phyloP scores from a whole-genome alignment of 1,140 invertebrate genomes.

The Mya arenaria region DNA sequence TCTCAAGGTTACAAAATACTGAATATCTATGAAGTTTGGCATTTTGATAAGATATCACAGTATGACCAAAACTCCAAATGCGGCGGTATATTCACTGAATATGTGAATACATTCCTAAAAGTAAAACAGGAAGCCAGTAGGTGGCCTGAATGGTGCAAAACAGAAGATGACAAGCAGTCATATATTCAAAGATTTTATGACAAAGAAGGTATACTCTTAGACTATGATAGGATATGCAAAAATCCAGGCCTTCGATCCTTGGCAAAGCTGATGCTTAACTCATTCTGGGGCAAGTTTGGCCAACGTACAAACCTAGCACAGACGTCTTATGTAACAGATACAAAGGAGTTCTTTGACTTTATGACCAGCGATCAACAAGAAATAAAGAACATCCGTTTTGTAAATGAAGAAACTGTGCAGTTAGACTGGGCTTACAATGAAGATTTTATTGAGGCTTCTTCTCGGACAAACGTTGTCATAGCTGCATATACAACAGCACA shows the following conservation, averaged over 20 bases:
- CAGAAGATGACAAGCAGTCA: slow-evolving; percentile 30
- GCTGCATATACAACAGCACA: slow-evolving; percentile 78
- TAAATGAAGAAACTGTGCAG: slow-evolving; percentile 16
- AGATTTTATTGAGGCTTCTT: neutral
- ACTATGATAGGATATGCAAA: slow-evolving; percentile 70
- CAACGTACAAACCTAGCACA: slow-evolving; percentile 26
- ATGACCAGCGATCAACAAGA: slow-evolving; percentile 53
- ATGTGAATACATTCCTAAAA: slow-evolving; percentile 61
- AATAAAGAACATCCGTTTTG: slow-evolving; percentile 21
- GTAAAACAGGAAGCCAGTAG: slow-evolving; percentile 59
- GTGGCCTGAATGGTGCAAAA: slow-evolving; percentile 47
- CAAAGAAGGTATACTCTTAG: slow-evolving; percentile 75
- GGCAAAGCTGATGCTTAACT: slow-evolving; percentile 61
- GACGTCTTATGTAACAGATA: neutral
- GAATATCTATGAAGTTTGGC: slow-evolving; percentile 13
- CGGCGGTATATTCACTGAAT: slow-evolving; percentile 31
- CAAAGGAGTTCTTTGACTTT: slow-evolving; percentile 61
- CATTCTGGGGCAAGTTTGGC: slow-evolving; percentile 2
- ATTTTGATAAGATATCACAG: neutral
- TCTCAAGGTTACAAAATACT: neutral
- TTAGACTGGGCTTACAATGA: slow-evolving; percentile 19
- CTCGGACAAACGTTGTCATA: slow-evolving; percentile 71
- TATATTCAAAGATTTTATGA: slow-evolving; percentile 64
- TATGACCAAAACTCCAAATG: neutral
- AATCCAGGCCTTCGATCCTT: slow-evolving; percentile 72